phyloP scores from a whole-genome alignment of 2,888 invertebrate species.

The Drosophila fulvimacula region DNA sequence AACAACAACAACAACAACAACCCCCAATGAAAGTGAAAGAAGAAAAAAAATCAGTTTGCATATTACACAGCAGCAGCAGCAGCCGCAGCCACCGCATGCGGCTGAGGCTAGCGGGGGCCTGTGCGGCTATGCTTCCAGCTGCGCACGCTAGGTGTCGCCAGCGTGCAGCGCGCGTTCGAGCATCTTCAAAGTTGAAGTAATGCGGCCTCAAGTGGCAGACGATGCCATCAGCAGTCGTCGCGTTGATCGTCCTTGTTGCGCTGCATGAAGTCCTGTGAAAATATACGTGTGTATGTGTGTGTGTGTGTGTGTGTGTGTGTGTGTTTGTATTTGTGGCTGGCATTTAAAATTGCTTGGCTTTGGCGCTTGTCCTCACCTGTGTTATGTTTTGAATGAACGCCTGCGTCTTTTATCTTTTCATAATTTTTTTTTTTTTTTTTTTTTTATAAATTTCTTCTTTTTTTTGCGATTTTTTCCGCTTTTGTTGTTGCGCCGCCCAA shows the following conservation, averaged over 20 bases:
- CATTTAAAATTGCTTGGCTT: conserved; percentile 77
- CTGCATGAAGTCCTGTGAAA: conserved; percentile 27
- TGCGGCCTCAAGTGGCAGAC: conserved; percentile 78
- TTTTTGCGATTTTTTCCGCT: conserved; percentile 14
- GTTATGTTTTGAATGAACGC: conserved; percentile 79
- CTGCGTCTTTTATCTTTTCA: conserved; percentile 79
- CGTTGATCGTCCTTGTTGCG: conserved; percentile 40
- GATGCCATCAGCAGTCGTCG: conserved; percentile 14
- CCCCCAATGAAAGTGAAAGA: conserved; percentile 72
- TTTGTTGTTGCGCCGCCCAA: conserved; percentile 44
- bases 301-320: neutral
- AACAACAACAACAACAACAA: conserved; percentile 36
- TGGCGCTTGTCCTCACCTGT: conserved; percentile 77
- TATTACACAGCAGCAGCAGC: conserved; percentile 52
- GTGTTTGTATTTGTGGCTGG: conserved; percentile 34
- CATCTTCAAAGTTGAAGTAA: conserved; percentile 81
- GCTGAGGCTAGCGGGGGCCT: conserved; percentile 20
- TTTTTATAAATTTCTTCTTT: conserved; percentile 2
- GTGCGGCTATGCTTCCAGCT: conserved; percentile 65
- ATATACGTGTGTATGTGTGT: neutral
- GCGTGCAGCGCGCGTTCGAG: conserved; percentile 67
- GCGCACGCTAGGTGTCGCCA: conserved; percentile 80
- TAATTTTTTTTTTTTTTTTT: conserved; percentile 63
- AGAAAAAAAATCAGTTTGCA: conserved; percentile 74
- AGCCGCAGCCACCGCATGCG: conserved; percentile 8